Percentiles rank a stretch among this genome's conserved stretches.
Conservation (phyloP, 1,140 invertebrate genomes). For the Formica selysi region DNA sequence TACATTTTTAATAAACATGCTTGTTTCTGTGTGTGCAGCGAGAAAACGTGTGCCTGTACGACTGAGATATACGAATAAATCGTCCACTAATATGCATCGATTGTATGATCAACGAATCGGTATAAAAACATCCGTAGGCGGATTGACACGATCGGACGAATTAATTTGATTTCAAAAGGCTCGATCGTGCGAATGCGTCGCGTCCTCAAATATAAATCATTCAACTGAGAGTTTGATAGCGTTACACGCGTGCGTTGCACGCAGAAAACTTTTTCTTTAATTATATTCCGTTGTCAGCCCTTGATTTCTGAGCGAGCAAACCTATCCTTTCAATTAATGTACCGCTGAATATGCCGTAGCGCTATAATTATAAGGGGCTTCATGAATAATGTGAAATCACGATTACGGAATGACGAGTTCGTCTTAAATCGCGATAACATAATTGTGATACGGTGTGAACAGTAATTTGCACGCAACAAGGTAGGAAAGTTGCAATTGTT, state of each 20-base stretch:
- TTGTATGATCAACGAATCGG: slow-evolving; percentile 38
- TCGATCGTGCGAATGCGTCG: slow-evolving; percentile 27
- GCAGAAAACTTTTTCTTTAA: slow-evolving; percentile 24
- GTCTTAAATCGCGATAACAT: slow-evolving; percentile 57
- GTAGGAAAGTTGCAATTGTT: slow-evolving; percentile 54
- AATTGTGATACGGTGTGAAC: slow-evolving; percentile 36
- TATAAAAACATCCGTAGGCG: slow-evolving; percentile 64
- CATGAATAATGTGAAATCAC: slow-evolving; percentile 48
- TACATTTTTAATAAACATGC: slow-evolving; percentile 25
- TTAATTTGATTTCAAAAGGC: slow-evolving; percentile 65
- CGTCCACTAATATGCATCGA: slow-evolving; percentile 53
- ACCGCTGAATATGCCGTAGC: slow-evolving; percentile 41
- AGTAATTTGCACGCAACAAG: slow-evolving; percentile 37
- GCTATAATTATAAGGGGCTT: slow-evolving; percentile 25
- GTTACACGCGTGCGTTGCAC: slow-evolving; percentile 19
- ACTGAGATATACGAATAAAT: slow-evolving; percentile 36
- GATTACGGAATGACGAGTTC: slow-evolving; percentile 32
- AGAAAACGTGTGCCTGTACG: not conserved
- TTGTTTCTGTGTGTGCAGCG: not conserved
- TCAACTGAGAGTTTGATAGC: slow-evolving; percentile 33
- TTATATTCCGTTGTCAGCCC: not conserved
- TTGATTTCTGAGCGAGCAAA: slow-evolving; percentile 36
- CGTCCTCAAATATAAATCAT: slow-evolving; percentile 62
- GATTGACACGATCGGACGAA: slow-evolving; percentile 64
- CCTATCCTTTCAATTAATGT: slow-evolving; percentile 42